phyloP scores from a whole-genome alignment of 2,797 vertebrate species.

The Hoplostethus atlanticus region DNA sequence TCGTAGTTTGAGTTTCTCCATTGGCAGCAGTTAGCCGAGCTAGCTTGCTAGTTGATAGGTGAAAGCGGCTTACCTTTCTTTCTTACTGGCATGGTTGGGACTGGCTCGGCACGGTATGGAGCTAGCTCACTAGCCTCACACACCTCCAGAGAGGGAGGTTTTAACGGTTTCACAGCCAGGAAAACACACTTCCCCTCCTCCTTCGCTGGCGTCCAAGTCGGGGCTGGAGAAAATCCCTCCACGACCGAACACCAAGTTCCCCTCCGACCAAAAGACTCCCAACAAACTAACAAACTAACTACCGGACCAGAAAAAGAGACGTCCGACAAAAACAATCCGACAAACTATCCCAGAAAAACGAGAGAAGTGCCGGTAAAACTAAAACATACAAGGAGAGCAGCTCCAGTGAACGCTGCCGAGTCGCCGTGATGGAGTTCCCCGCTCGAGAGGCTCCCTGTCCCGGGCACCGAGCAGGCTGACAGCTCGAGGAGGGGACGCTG shows the following conservation, averaged over 20 bases:
- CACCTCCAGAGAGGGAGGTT: slow-evolving; percentile 34
- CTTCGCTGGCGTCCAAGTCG: slow-evolving; percentile 33
- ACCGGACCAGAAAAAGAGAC: slow-evolving; percentile 3
- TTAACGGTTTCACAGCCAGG: slow-evolving; percentile 7
- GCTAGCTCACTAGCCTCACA: slow-evolving; percentile 46
- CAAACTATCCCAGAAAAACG: slow-evolving; percentile 18
- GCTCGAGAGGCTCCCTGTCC: slow-evolving; percentile 51
- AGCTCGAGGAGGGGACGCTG: slow-evolving; percentile 38
- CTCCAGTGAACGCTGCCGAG: slow-evolving; percentile 41
- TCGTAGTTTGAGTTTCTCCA: slow-evolving; percentile 24
- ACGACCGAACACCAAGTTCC: slow-evolving; percentile 64
- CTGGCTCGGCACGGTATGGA: slow-evolving; percentile 32
- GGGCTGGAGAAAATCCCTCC: slow-evolving; percentile 46
- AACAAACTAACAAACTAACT: slow-evolving; percentile 28
- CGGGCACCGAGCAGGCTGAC: slow-evolving; percentile 53
- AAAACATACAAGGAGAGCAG: not conserved
- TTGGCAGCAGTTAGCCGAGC: slow-evolving; percentile 51
- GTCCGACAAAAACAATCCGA: slow-evolving; percentile 23
- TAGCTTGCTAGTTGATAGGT: slow-evolving; percentile 57
- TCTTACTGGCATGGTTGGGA: slow-evolving; percentile 89
- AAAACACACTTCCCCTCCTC: slow-evolving; percentile 49
- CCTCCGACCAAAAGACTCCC: slow-evolving; percentile 17
- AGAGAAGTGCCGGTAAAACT: not conserved
- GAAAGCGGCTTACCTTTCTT: slow-evolving; percentile 90
- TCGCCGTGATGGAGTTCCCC: slow-evolving; percentile 24